Conservation (phyloP, 1,140 invertebrate genomes). For the Zaprionus vittiger region DNA sequence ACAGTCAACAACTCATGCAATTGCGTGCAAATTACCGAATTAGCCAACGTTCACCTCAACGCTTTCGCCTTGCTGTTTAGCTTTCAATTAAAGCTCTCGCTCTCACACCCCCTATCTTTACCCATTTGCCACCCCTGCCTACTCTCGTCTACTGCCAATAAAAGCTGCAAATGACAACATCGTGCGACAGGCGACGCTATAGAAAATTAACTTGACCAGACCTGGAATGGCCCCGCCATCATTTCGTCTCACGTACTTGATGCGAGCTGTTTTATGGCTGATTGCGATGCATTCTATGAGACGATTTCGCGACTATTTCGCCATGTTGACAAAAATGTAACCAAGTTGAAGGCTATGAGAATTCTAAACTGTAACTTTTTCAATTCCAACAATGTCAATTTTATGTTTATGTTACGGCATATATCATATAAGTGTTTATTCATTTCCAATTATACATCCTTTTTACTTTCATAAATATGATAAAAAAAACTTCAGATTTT, state of each 20-base stretch:
- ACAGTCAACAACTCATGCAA: constrained; percentile 81
- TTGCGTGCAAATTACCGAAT: constrained; percentile 81
- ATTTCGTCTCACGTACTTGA: constrained; percentile 63
- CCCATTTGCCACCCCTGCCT: not conserved
- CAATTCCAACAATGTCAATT: too few relatives aligned
- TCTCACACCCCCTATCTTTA: not conserved
- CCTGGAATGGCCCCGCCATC: constrained; percentile 29
- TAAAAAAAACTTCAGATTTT: too few relatives aligned
- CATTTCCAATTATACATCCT: too few relatives aligned
- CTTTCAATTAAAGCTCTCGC: constrained; percentile 73
- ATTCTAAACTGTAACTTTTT: too few relatives aligned
- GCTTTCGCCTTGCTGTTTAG: constrained; percentile 70
- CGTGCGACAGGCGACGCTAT: constrained; percentile 64
- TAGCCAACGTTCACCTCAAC: constrained; percentile 74
- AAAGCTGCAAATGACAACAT: constrained; percentile 75
- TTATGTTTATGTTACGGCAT: accelerated
- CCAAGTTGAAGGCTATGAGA: not conserved
- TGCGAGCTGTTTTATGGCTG: constrained; percentile 59
- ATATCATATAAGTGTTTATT: too few relatives aligned
- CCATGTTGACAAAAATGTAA: not conserved
- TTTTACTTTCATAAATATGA: too few relatives aligned
- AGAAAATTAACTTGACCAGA: constrained; percentile 78
- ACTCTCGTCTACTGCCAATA: constrained; percentile 51
- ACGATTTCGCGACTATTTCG: constrained; percentile 12
- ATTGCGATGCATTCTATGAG: constrained; percentile 1